Evolutionary conservation across 1,140 invertebrate genomes (phyloP).

Genomic region (Macrobrachium rosenbergii): DNA sequence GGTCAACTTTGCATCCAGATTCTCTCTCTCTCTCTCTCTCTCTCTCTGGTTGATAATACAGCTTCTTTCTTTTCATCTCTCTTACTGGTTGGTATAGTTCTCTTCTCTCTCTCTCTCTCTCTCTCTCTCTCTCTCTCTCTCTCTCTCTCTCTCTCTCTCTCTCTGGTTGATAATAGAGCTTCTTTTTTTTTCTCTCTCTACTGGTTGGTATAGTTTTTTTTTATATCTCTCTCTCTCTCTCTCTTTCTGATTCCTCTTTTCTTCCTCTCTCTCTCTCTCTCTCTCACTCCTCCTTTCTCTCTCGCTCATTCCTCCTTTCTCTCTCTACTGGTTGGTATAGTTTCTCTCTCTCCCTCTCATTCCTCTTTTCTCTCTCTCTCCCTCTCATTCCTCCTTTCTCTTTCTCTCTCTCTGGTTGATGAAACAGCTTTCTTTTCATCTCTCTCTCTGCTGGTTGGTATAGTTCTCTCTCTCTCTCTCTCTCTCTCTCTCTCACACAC

Average conservation of each 20-base stretch:
- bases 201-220: too few species aligned
- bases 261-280: not conserved
- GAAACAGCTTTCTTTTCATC: too few species aligned
- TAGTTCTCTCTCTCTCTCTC: not conserved
- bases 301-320: not conserved
- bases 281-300: not conserved
- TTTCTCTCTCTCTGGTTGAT: not conserved
- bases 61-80: not conserved
- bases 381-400: not conserved
- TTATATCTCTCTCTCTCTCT: not conserved
- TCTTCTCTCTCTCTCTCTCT: not conserved
- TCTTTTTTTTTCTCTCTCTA: not conserved
- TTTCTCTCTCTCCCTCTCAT: not conserved
- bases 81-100: not conserved
- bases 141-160: not conserved
- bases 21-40: constrained; percentile 16
- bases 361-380: not conserved
- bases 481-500: too few species aligned
- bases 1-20: not conserved
- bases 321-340: too few species aligned
- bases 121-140: not conserved
- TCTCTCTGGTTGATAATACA: not conserved
- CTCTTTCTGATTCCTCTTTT: not conserved
- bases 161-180: not conserved
- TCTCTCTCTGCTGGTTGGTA: too few species aligned